These are phyloP conservation scores for Heliothis peltigera DNA, from an alignment of 2,888 invertebrate genomes.

Conservation along the genomic window DNA sequence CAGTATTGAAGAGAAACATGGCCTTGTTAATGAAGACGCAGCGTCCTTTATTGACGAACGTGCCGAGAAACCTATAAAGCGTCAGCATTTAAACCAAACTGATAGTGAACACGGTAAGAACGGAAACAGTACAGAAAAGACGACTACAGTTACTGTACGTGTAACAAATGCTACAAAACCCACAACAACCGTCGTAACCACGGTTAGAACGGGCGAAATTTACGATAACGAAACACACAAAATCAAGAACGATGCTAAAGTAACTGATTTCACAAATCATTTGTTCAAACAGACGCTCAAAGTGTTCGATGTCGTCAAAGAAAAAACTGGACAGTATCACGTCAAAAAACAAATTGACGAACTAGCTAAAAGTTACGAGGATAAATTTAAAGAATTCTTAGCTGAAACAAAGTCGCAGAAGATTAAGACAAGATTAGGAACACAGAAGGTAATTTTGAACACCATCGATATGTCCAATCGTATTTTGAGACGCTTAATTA, in stretches of 20 bases:
- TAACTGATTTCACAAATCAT: slow-evolving; percentile 68
- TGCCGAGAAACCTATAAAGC: neutral
- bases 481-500: slow-evolving; percentile 66
- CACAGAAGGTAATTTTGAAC: slow-evolving; percentile 74
- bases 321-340: slow-evolving; percentile 50
- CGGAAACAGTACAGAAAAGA: neutral
- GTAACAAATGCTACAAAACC: neutral
- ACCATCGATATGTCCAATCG: slow-evolving; percentile 72
- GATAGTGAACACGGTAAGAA: neutral
- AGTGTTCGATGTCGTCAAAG: slow-evolving; percentile 66
- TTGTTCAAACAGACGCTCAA: slow-evolving; percentile 68
- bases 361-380: slow-evolving; percentile 64
- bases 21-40: neutral
- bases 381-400: slow-evolving; percentile 70
- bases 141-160: neutral
- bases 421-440: slow-evolving; percentile 71
- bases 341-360: slow-evolving; percentile 57
- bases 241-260: slow-evolving; percentile 65
- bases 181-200: slow-evolving; percentile 4
- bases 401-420: slow-evolving; percentile 63
- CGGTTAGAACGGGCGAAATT: slow-evolving; percentile 9
- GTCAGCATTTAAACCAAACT: neutral
- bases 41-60: neutral
- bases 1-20: neutral
- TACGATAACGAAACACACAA: slow-evolving; percentile 12